Evolutionary conservation across 2,888 invertebrate species (phyloP), one percentile per base, ranked within the genome.

Genomic region (Aleiodes alternator): DNA sequence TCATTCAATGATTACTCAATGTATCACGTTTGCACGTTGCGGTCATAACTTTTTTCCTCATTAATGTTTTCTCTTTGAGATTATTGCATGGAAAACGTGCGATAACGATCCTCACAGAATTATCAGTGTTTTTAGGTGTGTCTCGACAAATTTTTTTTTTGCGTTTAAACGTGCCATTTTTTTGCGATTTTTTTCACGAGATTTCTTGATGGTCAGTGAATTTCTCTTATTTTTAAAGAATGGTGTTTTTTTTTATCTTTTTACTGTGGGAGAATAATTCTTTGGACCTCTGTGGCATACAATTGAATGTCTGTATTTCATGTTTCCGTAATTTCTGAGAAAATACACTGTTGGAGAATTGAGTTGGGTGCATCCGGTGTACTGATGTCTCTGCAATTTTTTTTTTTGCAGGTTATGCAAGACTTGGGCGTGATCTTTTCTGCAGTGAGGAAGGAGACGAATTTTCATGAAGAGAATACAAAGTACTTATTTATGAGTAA

Each of bases 1-100:
- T 38, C 59, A 74, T 69, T 59, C 50, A 61, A 69, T 38, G 43
- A 74, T 74, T 74, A 51, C 61, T 74, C 69, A 74, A 74, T 69
- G 53, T 51, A 61, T 74, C 51, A 59, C 57, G 71, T 14, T 59
- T n/a, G 48, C 43, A 43, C 43, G 1, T 38, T 34, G 51, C 31
- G 50, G 29, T 68, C 12, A 53, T n/a, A n/a, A 53, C 16, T 55
- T 53, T 69, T 51, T 51, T 53, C 29, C n/a, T 11, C 53, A 53
- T 55, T 12, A 38, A 23, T 31, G 16, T 69, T 31, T 34, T n/a
- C 50, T 64, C 61, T 55, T 69, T 23, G 23, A 2, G 23, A 23
- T 23, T 55, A 8, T 43, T 43, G 11, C 11, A 8, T 43, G 8
- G 1, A 43, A 43, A 43, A 43, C 43, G 43, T 43, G 43, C 43